A percentile compares a stretch with the other conserved stretches of the same genome.
These are phyloP conservation scores for Porites cylindrica DNA, from an alignment of 92 coral and sea anemone genomes.

Conservation along the genomic window DNA sequence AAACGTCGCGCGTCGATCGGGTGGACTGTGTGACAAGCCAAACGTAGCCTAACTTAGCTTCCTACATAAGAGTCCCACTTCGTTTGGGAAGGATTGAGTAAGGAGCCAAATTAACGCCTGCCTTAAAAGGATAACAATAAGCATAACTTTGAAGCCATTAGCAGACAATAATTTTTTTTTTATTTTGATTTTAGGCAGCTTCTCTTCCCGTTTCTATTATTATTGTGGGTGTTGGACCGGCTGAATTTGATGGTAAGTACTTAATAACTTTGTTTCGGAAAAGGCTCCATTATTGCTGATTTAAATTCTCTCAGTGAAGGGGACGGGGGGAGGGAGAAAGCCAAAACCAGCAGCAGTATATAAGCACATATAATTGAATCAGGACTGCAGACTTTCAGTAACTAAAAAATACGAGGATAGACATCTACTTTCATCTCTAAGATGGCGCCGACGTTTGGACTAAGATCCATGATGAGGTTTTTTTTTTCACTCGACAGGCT, in stretches of 20 bases:
- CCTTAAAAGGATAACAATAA: no score
- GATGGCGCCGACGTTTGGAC: background rate
- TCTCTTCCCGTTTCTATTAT: slow-evolving; percentile 93
- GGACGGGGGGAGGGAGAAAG: background rate
- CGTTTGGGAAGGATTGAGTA: no score
- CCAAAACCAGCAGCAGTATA: background rate
- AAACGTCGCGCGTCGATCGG: no score
- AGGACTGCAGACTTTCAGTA: background rate
- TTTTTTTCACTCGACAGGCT: background rate
- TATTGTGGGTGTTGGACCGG: slow-evolving; percentile 97
- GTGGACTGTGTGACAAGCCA: no score
- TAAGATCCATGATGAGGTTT: background rate
- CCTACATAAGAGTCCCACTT: no score
- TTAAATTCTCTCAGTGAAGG: background rate
- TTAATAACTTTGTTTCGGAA: background rate
- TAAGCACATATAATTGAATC: background rate
- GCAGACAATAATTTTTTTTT: background rate
- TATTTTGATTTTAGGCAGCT: slow-evolving; percentile 75
- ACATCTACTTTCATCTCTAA: background rate
- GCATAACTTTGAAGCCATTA: no score
- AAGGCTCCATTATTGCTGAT: background rate
- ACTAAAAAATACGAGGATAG: background rate
- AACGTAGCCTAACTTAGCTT: no score
- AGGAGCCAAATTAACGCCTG: no score
- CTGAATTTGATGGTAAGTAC: slow-evolving; percentile 94